phyloP scores from a whole-genome alignment of 2,113 vertebrate genomes.

The Zootoca vivipara region DNA sequence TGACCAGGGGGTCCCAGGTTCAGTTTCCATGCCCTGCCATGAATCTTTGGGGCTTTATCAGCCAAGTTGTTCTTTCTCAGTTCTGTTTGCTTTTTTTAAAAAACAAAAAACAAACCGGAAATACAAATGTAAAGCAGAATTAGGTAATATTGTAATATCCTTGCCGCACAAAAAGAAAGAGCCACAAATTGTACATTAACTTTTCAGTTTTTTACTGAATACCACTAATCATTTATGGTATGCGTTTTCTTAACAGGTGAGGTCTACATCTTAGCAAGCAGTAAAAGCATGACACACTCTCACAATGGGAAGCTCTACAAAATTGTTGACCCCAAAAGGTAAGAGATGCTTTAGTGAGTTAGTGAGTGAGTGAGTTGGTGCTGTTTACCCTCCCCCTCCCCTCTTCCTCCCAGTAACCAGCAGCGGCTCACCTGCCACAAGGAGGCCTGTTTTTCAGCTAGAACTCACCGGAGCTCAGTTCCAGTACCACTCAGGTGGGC shows the following conservation, averaged over 20 bases:
- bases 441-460: no score
- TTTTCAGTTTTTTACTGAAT: background rate
- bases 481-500: no score
- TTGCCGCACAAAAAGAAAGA: background rate
- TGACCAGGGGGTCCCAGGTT: background rate
- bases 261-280: slow-evolving; percentile 93
- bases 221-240: slow-evolving; percentile 4
- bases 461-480: no score
- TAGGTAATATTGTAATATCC: background rate
- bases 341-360: slow-evolving; percentile 37
- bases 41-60: background rate
- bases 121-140: background rate
- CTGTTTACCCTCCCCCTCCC: no score
- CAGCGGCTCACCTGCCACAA: no score
- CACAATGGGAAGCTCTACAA: slow-evolving; percentile 97
- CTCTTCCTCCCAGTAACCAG: no score
- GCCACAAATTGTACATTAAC: background rate
- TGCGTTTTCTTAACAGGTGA: slow-evolving; percentile 84
- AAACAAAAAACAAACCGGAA: background rate
- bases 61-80: background rate
- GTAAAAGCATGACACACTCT: slow-evolving; percentile 93
- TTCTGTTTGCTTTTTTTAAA: background rate
- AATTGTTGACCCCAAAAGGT: slow-evolving; percentile 97
- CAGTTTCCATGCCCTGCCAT: background rate
- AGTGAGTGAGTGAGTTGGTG: background rate